These are phyloP conservation scores for Balanococcus diminutus DNA, from an alignment of 2,888 invertebrate species.

Conservation along the genomic window DNA sequence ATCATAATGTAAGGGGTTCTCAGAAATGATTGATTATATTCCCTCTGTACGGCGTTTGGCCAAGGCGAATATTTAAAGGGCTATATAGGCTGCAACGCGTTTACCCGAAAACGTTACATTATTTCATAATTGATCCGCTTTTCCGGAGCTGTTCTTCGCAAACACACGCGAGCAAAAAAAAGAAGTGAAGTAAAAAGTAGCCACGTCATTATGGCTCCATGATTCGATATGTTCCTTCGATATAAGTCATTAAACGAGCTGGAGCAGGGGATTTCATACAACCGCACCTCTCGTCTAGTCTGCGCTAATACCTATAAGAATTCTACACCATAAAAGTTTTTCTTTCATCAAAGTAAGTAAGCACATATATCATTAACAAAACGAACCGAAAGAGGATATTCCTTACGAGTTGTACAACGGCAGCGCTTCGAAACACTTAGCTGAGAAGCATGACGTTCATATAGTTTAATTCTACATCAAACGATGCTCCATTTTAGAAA, in stretches of 20 bases:
- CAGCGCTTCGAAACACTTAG: not conserved
- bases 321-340: no score
- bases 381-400: not conserved
- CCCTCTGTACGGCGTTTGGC: not conserved
- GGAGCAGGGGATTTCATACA: no score
- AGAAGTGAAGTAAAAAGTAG: not conserved
- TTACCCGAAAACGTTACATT: not conserved
- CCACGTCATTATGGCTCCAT: conserved; percentile 11
- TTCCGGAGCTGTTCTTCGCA: not conserved
- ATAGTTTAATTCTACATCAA: not conserved
- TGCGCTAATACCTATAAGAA: not conserved
- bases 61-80: conserved; percentile 1
- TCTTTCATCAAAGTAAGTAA: no score
- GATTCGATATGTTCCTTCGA: not conserved
- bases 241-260: conserved; percentile 5
- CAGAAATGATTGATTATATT: conserved; percentile 47
- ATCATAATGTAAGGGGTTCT: conserved; percentile 41
- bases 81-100: not conserved
- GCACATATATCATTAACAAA: not conserved
- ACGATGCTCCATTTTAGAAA: not conserved
- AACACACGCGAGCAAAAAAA: not conserved
- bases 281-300: not conserved
- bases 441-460: not conserved
- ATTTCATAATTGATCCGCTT: conserved; percentile 31
- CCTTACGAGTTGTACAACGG: not conserved